Base-by-base conservation (phyloP, 2,888 invertebrate species). In the Metallyticus violacea region DNA sequence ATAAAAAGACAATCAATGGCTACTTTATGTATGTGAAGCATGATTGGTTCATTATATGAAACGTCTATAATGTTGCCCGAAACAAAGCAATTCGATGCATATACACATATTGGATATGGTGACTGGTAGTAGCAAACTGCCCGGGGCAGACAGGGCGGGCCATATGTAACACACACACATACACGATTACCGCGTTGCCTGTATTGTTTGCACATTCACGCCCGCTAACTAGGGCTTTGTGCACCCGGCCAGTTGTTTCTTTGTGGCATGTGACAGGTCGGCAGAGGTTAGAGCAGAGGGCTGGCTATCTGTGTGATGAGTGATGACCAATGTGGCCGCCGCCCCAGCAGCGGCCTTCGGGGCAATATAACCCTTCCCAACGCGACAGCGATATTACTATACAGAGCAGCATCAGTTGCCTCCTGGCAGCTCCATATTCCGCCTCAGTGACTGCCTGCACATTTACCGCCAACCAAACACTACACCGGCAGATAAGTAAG, bases 11-110 rank as follows among this genome's bases (percentile, higher is more conserved):
- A 83, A 83, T 83, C 83, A 83, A 83, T 83, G 83, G 77, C 83
- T 83, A 77, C 83, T 83, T 83, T 77, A 83, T 82, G 82, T 30
- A 82, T 27, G 83, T 29, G 83, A 25, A 28, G 77, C 85, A 78
- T 85, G 87, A 87, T 87, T 85, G 85, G 85, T 85, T 85, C 78
- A 85, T 87, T 85, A 86, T 86, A 83, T 62, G 78, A 86, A 86
- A 82, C 82, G 82, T 82, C 82, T 82, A 82, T 82, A 82, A 82
- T 82, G 76, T 76, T 30, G 26, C 83, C 77, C 79, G 77, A 7
- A 77, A 83, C 83, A 83, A 83, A 83, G 83, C 83, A 77, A 26
- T 77, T 77, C 28, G 77, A 76, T 77, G 28, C 40, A 27, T n/a
- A 22, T 40, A 40, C 40, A 62, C 40, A 62, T 62, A 62, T 62